Evolutionary conservation across 2,113 vertebrate genomes (phyloP), one percentile per base, ranked within the genome.

Genomic region (Anas platyrhynchos): DNA sequence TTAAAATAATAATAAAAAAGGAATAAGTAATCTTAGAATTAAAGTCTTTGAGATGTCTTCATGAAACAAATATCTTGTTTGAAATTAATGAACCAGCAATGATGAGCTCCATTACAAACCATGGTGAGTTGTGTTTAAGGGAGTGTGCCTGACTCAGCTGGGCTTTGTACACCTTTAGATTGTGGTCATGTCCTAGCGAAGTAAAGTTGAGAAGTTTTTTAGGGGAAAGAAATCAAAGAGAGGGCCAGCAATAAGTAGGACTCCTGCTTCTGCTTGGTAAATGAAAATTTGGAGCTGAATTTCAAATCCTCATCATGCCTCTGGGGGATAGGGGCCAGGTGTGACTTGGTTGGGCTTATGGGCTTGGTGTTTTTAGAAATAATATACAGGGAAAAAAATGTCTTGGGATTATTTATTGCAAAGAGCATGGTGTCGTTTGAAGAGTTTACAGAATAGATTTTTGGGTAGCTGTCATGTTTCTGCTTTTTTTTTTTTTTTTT

Each of bases 121-220:
- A 9, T 10, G 50, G 38, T 8, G 5, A 0, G 0, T 8, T 1
- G 16, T 1, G 13, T 50, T 76, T 81, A 31, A 48, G 38, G 44
- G 68, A 62, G 21, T 2, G 0, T 34, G 31, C 38, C 22, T 29
- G 41, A 43, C 7, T 38, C 23, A 11, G 16, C 11, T 38, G 48
- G 36, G 36, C 27, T 43, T 26, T 7, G 14, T 7, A 23, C 4
- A 4, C 20, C 6, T 50, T 66, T 16, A 61, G 26, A 43, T 22
- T 55, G 62, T 27, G 9, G n/a, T 31, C 3, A 3, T 71, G 78
- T 34, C 44, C 38, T 44, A 23, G 22, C 22, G 48, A 79, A 50
- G 50, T 13, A 16, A 4, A 1, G 18, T 4, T 0, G 36, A 43
- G 11, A 54, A 36, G 8, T 36, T 54, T 23, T 6, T 18, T 46